phyloP scores from a whole-genome alignment of 2,113 vertebrate species.

The Arenaria interpres region DNA sequence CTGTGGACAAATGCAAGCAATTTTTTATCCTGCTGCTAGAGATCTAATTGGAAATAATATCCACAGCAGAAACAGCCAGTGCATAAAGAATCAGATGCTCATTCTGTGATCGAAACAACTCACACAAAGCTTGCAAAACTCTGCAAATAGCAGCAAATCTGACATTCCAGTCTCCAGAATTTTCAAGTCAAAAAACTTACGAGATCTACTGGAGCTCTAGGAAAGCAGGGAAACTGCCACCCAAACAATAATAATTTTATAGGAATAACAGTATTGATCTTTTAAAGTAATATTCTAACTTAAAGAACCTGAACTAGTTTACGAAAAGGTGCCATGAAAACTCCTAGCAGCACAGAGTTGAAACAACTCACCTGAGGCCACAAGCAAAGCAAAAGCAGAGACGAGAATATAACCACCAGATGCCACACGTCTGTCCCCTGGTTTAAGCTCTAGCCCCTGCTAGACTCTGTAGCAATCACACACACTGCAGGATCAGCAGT shows the following conservation, averaged over 20 bases:
- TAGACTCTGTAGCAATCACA: neutral
- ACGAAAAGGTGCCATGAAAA: neutral
- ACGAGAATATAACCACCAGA: neutral
- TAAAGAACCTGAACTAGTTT: neutral
- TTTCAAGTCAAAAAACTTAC: neutral
- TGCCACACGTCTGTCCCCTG: neutral
- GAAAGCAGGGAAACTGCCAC: neutral
- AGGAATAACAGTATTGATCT: neutral
- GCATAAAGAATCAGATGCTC: neutral
- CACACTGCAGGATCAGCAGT: slow-evolving; percentile 10
- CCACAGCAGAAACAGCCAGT: neutral
- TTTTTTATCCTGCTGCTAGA: neutral
- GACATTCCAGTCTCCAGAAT: neutral
- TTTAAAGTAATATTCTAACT: neutral
- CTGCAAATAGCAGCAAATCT: neutral
- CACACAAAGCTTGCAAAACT: neutral
- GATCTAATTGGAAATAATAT: neutral
- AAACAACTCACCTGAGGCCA: slow-evolving; percentile 37
- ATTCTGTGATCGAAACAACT: neutral
- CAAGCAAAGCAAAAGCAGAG: neutral
- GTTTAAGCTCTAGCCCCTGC: neutral
- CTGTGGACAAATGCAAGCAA: neutral
- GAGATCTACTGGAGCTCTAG: neutral
- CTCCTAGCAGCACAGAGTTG: neutral
- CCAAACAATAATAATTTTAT: neutral